Percentiles rank a stretch among this genome's conserved stretches.
Evolutionary conservation across 2,113 vertebrate species (phyloP).

Genomic region (Isurus oxyrinchus): DNA sequence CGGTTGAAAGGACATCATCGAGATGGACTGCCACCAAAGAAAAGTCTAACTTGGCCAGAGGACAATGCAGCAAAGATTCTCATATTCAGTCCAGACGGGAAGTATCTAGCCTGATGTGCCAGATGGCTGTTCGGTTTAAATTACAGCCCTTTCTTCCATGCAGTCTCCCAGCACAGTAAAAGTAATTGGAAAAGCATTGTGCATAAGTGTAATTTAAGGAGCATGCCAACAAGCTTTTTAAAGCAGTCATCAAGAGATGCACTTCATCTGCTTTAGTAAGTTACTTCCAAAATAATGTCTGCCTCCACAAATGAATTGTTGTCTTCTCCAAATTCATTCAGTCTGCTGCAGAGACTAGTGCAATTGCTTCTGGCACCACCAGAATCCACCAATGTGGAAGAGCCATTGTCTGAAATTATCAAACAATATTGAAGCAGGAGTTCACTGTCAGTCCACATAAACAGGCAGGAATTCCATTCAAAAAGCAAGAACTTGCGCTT

Average conservation of each 20-base stretch:
- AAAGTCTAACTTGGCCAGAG: background rate
- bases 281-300: conserved; percentile 10
- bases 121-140: background rate
- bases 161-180: conserved; percentile 1
- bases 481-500: background rate
- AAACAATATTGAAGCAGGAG: background rate
- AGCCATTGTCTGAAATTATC: background rate
- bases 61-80: background rate
- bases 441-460: background rate
- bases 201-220: background rate
- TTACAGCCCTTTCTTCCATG: background rate
- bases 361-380: background rate
- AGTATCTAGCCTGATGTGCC: conserved; percentile 14
- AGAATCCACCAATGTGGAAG: background rate
- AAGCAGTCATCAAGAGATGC: background rate
- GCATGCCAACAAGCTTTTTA: background rate
- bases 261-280: conserved; percentile 20
- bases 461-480: conserved; percentile 21
- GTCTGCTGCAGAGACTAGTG: background rate
- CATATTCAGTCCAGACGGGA: background rate
- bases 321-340: background rate
- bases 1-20: background rate
- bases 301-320: background rate
- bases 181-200: conserved; percentile 20
- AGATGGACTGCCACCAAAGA: background rate